Conservation (phyloP, 2,797 vertebrate genomes). For the Anguilla obscura region DNA sequence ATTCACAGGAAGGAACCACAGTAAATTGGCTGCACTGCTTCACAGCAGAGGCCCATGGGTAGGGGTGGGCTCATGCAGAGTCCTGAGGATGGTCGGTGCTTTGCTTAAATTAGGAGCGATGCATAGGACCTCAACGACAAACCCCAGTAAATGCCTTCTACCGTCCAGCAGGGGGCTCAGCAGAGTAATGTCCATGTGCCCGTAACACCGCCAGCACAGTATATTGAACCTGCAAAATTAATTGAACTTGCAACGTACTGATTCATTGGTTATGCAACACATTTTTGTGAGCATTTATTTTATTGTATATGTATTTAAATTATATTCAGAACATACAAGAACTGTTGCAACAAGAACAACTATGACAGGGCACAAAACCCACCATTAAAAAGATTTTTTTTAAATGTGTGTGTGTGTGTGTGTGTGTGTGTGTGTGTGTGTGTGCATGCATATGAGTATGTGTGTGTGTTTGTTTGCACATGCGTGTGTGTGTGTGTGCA, state of each 20-base stretch:
- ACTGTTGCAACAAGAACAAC: not conserved
- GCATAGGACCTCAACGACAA: not conserved
- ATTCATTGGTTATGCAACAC: not conserved
- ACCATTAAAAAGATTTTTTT: not conserved
- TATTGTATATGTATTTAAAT: not conserved
- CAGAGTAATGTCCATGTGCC: not conserved
- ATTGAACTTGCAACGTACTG: not conserved
- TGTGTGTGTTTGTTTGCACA: too few species aligned
- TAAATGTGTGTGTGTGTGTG: too few species aligned
- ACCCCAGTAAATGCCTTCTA: not conserved
- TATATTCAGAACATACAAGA: not conserved
- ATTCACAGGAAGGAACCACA: conserved; percentile 78
- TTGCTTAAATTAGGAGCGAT: not conserved
- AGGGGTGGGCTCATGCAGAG: conserved; percentile 54
- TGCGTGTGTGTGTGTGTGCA: too few species aligned
- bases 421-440: too few species aligned
- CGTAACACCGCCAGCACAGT: not conserved
- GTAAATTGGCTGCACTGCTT: conserved; percentile 82
- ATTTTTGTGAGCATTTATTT: not conserved
- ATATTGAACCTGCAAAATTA: not conserved
- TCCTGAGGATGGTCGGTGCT: not conserved
- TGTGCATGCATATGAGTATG: too few species aligned
- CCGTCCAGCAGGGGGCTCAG: not conserved
- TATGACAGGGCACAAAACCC: not conserved
- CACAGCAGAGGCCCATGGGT: conserved; percentile 62